These are phyloP conservation scores for Callipepla squamata DNA, from an alignment of 2,113 vertebrate genomes.

Conservation along the genomic window DNA sequence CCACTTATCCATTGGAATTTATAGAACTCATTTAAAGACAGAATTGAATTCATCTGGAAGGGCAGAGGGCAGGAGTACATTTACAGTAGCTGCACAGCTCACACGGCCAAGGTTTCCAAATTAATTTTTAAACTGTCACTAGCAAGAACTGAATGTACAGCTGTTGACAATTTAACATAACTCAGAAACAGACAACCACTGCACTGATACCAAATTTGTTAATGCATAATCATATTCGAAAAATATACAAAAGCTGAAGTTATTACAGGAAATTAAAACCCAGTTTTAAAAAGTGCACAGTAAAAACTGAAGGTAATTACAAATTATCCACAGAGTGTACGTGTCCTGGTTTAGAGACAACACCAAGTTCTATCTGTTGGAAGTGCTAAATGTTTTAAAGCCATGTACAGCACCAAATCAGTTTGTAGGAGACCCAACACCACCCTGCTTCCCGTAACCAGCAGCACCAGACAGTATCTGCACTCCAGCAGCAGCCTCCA, in stretches of 20 bases:
- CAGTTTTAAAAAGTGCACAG: slow-evolving; percentile 80
- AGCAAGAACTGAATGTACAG: slow-evolving; percentile 57
- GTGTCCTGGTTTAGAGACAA: slow-evolving; percentile 62
- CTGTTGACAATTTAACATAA: slow-evolving; percentile 60
- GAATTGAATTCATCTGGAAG: slow-evolving; percentile 62
- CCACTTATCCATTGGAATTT: slow-evolving; percentile 57
- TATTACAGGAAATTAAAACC: slow-evolving; percentile 78
- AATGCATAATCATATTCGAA: slow-evolving; percentile 70
- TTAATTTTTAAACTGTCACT: slow-evolving; percentile 32
- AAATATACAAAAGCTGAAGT: slow-evolving; percentile 80
- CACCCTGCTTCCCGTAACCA: slow-evolving; percentile 38
- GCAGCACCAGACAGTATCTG: slow-evolving; percentile 40
- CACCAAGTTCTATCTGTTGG: slow-evolving; percentile 59
- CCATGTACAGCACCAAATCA: slow-evolving; percentile 66
- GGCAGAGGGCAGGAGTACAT: slow-evolving; percentile 35
- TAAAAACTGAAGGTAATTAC: slow-evolving; percentile 80
- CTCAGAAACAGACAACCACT: slow-evolving; percentile 68
- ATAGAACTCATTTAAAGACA: slow-evolving; percentile 66
- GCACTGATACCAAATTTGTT: slow-evolving; percentile 68
- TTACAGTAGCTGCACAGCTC: slow-evolving; percentile 62
- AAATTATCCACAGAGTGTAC: slow-evolving; percentile 68
- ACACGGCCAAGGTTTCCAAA: slow-evolving; percentile 22
- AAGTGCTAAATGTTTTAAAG: slow-evolving; percentile 63
- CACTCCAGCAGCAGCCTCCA: slow-evolving; percentile 60
- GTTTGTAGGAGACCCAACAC: slow-evolving; percentile 37